Base-by-base conservation (phyloP, 2,113 vertebrate species). In the Cyanistes caeruleus region DNA sequence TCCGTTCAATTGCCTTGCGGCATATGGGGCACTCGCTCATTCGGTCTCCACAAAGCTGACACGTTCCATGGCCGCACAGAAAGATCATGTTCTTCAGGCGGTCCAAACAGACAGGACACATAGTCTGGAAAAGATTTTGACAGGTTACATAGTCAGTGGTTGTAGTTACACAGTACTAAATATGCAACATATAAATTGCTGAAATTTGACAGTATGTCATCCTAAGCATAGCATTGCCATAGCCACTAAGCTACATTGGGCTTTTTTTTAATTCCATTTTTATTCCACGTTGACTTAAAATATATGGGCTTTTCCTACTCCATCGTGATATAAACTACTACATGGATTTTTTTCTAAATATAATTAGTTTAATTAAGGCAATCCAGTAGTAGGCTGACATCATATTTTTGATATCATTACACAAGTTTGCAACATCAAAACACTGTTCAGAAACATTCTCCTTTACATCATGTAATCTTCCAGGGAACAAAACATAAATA, bases 81-180 rank as follows among this genome's bases (percentile, higher is more conserved):
- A 99, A 99, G 97, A 99, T 99, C 99, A 99, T 99, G 90, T 99
- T 99, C 99, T 99, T 99, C 94, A 99, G 98, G n/a, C 99, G 99
- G 97, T 99, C 99, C 98, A 99, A 89, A 95, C 99, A 99, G 55
- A 99, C 99, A 28, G 99, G 99, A 91, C 99, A 99, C 99, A 99
- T 99, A 1, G 99, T 99, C 99, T 99, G 98, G 9, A 98, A 94
- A 27, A 95, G 76, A 97, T 93, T 48, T 60, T 10, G 76, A 96
- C 20, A 96, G 39, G 44, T 95, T 56, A 94, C 25, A 68, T 2
- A 53, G 69, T 90, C 55, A 87, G 20, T 49, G 21, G 37, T 10
- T 76, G 48, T 2, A 51, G 13, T 16, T 68, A 63, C 1, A 70
- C 17, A 75, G 22, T 15, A 52, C 0, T 1, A 1, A 68, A 59